A percentile compares a stretch with the other conserved stretches of the same genome.
These are phyloP conservation scores for Drosophila orena DNA, from an alignment of 1,140 invertebrate species.

Conservation along the genomic window DNA sequence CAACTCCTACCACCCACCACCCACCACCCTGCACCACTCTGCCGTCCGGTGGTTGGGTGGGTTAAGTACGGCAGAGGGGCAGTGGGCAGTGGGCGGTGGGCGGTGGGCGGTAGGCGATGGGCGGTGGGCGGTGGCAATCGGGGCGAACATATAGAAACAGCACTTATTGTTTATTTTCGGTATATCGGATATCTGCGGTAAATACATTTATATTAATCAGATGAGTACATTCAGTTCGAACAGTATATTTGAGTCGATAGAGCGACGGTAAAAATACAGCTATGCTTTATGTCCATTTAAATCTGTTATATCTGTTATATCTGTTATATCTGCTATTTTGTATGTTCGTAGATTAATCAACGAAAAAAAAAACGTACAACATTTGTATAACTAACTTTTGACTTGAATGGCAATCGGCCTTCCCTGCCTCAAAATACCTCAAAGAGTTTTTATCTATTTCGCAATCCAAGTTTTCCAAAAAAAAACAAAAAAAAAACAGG, in stretches of 20 bases:
- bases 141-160: constrained; percentile 25
- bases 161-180: constrained; percentile 1
- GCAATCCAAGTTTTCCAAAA: background rate
- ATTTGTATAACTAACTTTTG: constrained; percentile 11
- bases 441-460: constrained; percentile 3
- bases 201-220: constrained; percentile 46
- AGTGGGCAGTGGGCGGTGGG: background rate
- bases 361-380: constrained; percentile 23
- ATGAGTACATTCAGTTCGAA: constrained; percentile 47
- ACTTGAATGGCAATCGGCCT: constrained; percentile 1
- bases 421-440: constrained; percentile 13
- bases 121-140: background rate
- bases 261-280: constrained; percentile 46
- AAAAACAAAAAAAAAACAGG: background rate
- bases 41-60: constrained; percentile 1
- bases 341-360: constrained; percentile 10
- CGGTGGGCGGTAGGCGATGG: background rate
- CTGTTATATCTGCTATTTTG: constrained; percentile 3
- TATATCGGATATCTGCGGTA: constrained; percentile 22
- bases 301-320: constrained; percentile 7
- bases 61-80: constrained; percentile 7
- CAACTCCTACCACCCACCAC: background rate
- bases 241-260: constrained; percentile 41
- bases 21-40: constrained; percentile 6
- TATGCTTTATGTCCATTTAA: constrained; percentile 25